These are phyloP conservation scores for Martes martes DNA, from an alignment of 2,113 vertebrate genomes.

Conservation along the genomic window DNA sequence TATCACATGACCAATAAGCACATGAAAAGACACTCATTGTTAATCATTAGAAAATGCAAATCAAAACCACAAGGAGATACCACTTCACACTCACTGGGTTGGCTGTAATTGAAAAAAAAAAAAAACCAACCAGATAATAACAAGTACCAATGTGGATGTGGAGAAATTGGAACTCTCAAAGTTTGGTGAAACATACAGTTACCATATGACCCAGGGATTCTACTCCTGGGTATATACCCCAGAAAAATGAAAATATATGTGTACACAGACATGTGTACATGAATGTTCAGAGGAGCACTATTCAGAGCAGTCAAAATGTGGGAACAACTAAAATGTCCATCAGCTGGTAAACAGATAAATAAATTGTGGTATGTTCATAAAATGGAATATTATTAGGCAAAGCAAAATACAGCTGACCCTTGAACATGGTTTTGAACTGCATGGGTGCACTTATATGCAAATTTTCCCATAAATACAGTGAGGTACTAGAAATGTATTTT, in stretches of 20 bases:
- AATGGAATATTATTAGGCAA: not conserved
- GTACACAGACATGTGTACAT: not conserved
- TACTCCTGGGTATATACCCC: not conserved
- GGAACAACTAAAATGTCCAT: not conserved
- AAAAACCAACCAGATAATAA: not conserved
- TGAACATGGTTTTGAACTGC: not conserved
- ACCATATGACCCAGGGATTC: not conserved
- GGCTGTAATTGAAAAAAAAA: not conserved
- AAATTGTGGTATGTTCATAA: not conserved
- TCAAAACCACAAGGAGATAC: not conserved
- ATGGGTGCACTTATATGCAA: not conserved
- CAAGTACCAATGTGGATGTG: not conserved
- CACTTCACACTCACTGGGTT: not conserved
- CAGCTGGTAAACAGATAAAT: not conserved
- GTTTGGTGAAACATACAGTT: not conserved
- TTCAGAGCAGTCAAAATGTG: not conserved
- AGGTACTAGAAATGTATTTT: not conserved
- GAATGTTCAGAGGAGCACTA: not conserved
- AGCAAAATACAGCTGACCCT: not conserved
- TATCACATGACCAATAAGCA: not conserved
- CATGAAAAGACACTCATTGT: slow-evolving; percentile 1
- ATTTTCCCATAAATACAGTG: not conserved
- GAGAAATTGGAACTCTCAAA: not conserved
- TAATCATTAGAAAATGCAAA: not conserved
- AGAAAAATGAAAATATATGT: not conserved